These are phyloP conservation scores for Maniola jurtina DNA, from an alignment of 1,140 invertebrate genomes.

Conservation along the genomic window DNA sequence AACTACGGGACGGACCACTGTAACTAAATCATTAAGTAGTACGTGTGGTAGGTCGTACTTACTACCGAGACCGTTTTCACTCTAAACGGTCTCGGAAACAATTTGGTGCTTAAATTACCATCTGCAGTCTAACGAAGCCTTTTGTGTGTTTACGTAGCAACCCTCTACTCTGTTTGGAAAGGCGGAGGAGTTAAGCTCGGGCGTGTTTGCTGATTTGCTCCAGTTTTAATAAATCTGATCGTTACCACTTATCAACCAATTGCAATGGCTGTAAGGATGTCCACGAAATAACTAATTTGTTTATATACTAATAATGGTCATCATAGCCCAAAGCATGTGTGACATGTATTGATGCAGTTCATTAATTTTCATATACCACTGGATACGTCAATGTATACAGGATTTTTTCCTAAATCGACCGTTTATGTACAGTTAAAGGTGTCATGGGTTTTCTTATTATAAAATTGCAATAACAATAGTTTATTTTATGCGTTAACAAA, in stretches of 20 bases:
- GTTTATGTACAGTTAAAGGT: too few species aligned
- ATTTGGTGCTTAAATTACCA: not conserved
- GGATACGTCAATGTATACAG: too few species aligned
- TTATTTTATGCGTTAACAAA: too few species aligned
- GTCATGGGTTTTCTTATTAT: too few species aligned
- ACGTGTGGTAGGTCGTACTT: too few species aligned
- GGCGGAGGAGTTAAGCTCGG: not conserved
- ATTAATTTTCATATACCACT: too few species aligned
- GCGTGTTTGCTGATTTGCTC: not conserved
- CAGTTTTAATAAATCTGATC: not conserved
- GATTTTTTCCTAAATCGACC: too few species aligned
- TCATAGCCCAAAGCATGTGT: not conserved
- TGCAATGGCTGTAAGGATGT: not conserved
- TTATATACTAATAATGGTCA: not conserved
- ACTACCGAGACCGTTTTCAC: not conserved
- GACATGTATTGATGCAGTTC: too few species aligned
- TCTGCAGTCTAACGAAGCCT: not conserved
- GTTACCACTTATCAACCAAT: not conserved
- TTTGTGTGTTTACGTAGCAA: conserved; percentile 1
- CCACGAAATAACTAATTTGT: not conserved
- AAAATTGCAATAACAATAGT: too few species aligned
- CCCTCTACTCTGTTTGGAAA: conserved; percentile 7
- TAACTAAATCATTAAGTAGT: too few species aligned
- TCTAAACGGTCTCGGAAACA: not conserved
- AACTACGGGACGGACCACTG: too few species aligned